Base-by-base conservation (phyloP, 2,888 invertebrate genomes). In the Drosophila nr. fundita region DNA sequence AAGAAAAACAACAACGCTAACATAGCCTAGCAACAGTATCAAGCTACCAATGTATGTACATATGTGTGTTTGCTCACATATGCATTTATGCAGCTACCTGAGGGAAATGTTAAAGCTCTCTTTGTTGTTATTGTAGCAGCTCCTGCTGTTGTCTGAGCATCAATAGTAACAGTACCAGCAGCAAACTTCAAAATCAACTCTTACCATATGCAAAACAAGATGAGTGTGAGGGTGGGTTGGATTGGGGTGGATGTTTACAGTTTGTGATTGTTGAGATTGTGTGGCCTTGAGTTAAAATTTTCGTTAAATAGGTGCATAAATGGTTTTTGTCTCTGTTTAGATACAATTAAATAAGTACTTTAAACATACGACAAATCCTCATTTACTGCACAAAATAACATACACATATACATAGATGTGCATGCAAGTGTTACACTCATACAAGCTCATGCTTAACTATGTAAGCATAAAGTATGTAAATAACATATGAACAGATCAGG, bases 1-100 rank as follows among this genome's bases (percentile, higher is more conserved):
- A 68, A 67, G 50, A 61, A 54, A 52, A 42, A 70, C 69, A 82
- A 75, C 38, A 71, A 68, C 70, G 69, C 70, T 34, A 75, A 68
- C 79, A 75, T 7, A 45, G 70, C 83, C 68, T 74, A 78, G 78
- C 69, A 81, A 73, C 89, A 82, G 82, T 85, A 83, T 84, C 87
- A 83, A 42, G 40, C 45, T 54, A 53, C 34, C n/a, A 32, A 29
- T 38, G 15, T 55, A 32, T 27, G 42, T 24, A n/a, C n/a, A n/a
- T n/a, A 38, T 36, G 36, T 38, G 49, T 58, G 61, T 34, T n/a
- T 65, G 24, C 8, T 53, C 18, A 45, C 61, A 36, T 45, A 34
- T 42, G 65, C 8, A 52, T 50, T 27, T 21, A 53, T 62, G 55
- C 42, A 45, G 49, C 53, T 60, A 73, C 52, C 62, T 60, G 74